Evolutionary conservation across 2,888 invertebrate genomes (phyloP), one percentile per base, ranked within the genome.

Genomic region (Lasioglossum lativentre): DNA sequence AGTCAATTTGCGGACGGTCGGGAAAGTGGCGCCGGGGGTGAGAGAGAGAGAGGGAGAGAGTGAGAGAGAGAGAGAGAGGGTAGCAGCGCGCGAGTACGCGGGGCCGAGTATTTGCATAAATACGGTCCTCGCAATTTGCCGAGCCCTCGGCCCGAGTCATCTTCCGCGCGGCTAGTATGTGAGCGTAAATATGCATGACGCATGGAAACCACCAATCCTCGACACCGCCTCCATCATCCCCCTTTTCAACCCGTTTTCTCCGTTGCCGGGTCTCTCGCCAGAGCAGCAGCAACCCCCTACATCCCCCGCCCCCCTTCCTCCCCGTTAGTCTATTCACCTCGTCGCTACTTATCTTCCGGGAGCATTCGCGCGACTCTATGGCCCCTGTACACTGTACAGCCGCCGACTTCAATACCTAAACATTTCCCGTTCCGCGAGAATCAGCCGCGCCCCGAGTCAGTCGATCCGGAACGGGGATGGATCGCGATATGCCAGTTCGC

Each of bases 181-280:
- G 91, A 89, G 90, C 83, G 90, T 91, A 91, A 91, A 91, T 91
- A 91, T 91, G 90, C 87, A 91, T 91, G 89, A 91, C 86, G 86
- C 89, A 88, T 88, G 84, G 84, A 83, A 88, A 86, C 85, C 90
- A 86, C 84, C 86, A 85, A 85, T 90, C 86, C 87, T 86, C 83
- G 75, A 83, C 83, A 79, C 82, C 70, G 86, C 63, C 75, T 40
- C 75, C 83, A 71, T 74, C 82, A 38, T 40, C 70, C 40, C 74
- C 80, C 78, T 80, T 63, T 75, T 72, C 38, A 40, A 30, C 70
- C 76, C 73, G 73, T 75, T 66, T 78, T 70, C 82, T 72, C 78
- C 75, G 70, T 70, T 56, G 79, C 75, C 45, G 70, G 70, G 47
- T 73, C 52, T 83, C 63, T 83, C 63, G 63, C 16, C 75, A 59